Percentiles rank a stretch among this genome's conserved stretches.
phyloP scores from a whole-genome alignment of 2,888 invertebrate species.

The Minunthozetes semirufus region DNA sequence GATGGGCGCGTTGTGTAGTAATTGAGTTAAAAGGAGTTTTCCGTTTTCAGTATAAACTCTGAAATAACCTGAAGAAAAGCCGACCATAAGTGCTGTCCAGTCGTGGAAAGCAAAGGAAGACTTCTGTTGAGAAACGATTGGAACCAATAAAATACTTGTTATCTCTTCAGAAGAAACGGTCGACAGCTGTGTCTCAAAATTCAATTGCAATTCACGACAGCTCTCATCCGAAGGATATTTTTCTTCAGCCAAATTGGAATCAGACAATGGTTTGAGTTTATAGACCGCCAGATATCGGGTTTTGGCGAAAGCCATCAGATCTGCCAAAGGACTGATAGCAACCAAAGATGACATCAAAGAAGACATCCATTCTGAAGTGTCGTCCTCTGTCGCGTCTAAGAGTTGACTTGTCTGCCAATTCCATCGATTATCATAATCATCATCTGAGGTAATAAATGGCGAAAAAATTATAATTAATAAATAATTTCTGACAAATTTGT shows the following conservation, averaged over 20 bases:
- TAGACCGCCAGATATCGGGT: constrained; percentile 52
- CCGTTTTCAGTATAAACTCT: constrained; percentile 85
- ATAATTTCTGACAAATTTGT: neutral
- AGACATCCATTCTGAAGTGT: constrained; percentile 59
- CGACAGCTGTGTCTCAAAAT: neutral
- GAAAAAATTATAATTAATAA: neutral
- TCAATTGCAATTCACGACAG: neutral
- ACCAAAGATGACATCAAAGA: constrained; percentile 54
- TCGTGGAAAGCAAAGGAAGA: constrained; percentile 60
- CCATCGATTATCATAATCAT: constrained; percentile 38
- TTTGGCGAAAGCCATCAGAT: constrained; percentile 62
- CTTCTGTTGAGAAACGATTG: constrained; percentile 38
- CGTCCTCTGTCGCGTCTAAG: neutral
- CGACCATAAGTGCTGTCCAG: constrained; percentile 86
- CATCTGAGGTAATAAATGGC: constrained; percentile 14
- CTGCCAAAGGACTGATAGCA: constrained; percentile 65
- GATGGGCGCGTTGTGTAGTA: constrained; percentile 73
- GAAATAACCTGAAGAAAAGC: constrained; percentile 74
- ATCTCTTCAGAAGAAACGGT: constrained; percentile 30
- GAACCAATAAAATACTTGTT: constrained; percentile 33
- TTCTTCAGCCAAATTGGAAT: neutral
- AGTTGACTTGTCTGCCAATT: constrained; percentile 35
- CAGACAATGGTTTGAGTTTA: neutral
- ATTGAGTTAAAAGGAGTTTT: constrained; percentile 69
- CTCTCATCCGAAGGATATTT: neutral